Evolutionary conservation across 2,888 invertebrate species (phyloP).

Genomic region (Apamea crenata): DNA sequence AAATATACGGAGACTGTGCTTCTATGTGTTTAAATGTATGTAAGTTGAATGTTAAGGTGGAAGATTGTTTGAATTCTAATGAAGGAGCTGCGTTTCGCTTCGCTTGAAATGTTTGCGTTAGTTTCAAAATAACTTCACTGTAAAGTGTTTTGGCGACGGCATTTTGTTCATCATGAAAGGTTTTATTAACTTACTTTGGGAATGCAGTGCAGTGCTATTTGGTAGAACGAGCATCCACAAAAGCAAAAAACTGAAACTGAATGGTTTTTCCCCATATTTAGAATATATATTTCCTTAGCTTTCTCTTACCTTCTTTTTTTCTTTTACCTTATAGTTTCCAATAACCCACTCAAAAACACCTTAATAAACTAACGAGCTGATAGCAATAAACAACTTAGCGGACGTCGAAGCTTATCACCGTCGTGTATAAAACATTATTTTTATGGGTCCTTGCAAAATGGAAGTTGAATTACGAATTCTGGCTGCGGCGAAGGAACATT

Average conservation of each 20-base stretch:
- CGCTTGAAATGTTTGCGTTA: conserved; percentile 36
- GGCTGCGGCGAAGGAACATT: conserved; percentile 72
- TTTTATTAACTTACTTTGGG: neutral
- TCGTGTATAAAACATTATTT: conserved; percentile 67
- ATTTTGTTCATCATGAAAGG: neutral
- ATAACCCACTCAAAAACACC: conserved; percentile 2
- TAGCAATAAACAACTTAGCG: conserved; percentile 50
- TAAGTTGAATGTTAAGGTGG: conserved; percentile 63
- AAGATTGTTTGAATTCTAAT: conserved; percentile 61
- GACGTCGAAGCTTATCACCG: conserved; percentile 62
- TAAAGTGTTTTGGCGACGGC: neutral
- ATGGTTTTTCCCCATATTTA: neutral
- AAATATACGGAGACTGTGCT: conserved; percentile 56
- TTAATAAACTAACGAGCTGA: conserved; percentile 38
- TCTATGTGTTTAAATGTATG: conserved; percentile 61
- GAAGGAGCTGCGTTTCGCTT: conserved; percentile 40
- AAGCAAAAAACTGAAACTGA: neutral
- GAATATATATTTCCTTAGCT: conserved; percentile 2
- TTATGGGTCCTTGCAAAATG: conserved; percentile 69
- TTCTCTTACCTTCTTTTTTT: too few species aligned
- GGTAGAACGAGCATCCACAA: neutral
- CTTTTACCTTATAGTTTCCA: neutral
- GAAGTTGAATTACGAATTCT: conserved; percentile 75
- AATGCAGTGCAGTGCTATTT: neutral
- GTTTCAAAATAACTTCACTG: conserved; percentile 28